phyloP scores from a whole-genome alignment of 2,888 invertebrate species.

The Apocheima hispidaria region DNA sequence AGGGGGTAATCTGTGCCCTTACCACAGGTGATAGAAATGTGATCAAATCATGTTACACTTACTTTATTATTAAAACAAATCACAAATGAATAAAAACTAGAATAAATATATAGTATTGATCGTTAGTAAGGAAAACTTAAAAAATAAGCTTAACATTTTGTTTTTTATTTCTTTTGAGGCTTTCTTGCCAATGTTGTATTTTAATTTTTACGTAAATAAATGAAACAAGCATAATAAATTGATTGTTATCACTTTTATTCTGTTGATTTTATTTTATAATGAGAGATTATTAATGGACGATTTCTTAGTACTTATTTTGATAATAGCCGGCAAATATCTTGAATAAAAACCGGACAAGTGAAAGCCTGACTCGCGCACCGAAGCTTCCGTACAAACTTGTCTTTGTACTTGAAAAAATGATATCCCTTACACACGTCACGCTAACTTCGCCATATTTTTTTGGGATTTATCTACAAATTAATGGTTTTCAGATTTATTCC shows the following conservation, averaged over 20 bases:
- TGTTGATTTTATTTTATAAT: conserved; percentile 33
- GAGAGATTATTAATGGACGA: not conserved
- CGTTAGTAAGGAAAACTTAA: conserved; percentile 19
- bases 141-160: conserved; percentile 37
- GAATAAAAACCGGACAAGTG: too few relatives aligned
- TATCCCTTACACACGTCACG: too few relatives aligned
- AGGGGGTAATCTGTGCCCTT: too few relatives aligned
- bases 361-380: too few relatives aligned
- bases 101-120: conserved; percentile 25
- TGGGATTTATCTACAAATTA: too few relatives aligned
- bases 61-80: conserved; percentile 15
- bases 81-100: conserved; percentile 6
- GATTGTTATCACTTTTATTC: conserved; percentile 45
- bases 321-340: too few relatives aligned
- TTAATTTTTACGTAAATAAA: conserved; percentile 44
- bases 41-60: conserved; percentile 41
- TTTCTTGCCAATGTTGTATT: conserved; percentile 35
- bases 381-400: too few relatives aligned
- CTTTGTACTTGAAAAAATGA: too few relatives aligned
- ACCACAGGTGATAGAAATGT: conserved; percentile 27
- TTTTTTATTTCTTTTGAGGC: conserved; percentile 38
- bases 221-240: conserved; percentile 45
- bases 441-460: too few relatives aligned
- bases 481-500: too few relatives aligned
- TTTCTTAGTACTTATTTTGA: not conserved